Conservation (phyloP, 2,797 vertebrate species). For the Scolopax bukidnonensis region DNA sequence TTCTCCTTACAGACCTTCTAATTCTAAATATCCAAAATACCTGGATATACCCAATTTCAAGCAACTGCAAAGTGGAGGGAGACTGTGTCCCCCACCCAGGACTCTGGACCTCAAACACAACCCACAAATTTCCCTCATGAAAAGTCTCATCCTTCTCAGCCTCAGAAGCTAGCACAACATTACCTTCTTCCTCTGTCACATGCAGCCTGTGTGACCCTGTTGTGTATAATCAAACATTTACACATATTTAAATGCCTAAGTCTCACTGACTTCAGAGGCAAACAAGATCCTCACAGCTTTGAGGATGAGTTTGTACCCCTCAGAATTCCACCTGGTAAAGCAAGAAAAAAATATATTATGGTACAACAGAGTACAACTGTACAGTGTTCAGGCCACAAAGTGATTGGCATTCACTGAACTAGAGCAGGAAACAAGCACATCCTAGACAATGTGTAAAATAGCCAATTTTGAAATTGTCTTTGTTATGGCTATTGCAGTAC, state of each 20-base stretch:
- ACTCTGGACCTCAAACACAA: background rate
- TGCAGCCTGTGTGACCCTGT: background rate
- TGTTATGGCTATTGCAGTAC: background rate
- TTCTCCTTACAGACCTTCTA: background rate
- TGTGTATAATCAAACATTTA: fast-evolving
- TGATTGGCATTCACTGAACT: background rate
- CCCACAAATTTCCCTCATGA: background rate
- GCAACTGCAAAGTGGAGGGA: background rate
- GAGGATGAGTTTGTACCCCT: background rate
- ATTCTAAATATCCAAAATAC: background rate
- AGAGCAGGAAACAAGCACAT: background rate
- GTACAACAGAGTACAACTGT: background rate
- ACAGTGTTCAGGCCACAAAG: background rate
- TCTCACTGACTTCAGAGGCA: background rate
- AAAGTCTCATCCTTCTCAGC: background rate
- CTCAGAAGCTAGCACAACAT: background rate
- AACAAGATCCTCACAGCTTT: background rate
- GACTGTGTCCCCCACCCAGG: background rate
- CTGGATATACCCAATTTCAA: background rate
- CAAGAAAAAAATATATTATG: background rate
- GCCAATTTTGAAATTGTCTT: background rate
- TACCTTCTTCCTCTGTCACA: background rate
- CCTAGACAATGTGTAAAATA: background rate
- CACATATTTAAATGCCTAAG: background rate
- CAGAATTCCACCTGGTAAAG: background rate